Conservation (phyloP, 2,888 invertebrate genomes). For the Drosophila meridionalis region DNA sequence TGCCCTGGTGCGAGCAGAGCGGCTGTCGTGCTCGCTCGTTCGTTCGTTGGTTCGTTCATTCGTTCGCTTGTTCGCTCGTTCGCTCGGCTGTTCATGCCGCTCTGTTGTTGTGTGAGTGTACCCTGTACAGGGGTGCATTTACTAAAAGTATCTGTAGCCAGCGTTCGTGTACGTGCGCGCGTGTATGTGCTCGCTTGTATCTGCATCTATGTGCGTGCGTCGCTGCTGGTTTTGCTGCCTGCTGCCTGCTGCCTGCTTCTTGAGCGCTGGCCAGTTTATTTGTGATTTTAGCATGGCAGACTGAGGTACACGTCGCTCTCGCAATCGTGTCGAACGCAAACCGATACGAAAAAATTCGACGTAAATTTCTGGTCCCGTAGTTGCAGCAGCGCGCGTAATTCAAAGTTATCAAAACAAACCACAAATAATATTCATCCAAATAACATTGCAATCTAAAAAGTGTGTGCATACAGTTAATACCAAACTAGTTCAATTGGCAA, state of each 20-base stretch:
- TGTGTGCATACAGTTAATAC: constrained; percentile 32
- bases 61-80: constrained; percentile 12
- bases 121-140: constrained; percentile 72
- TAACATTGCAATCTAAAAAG: constrained; percentile 42
- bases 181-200: constrained; percentile 19
- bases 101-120: constrained; percentile 54
- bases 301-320: constrained; percentile 79
- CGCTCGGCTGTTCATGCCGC: constrained; percentile 16
- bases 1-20: constrained; percentile 47
- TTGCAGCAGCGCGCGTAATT: constrained; percentile 73
- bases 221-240: constrained; percentile 52
- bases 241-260: constrained; percentile 77
- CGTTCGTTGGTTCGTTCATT: constrained; percentile 6
- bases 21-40: constrained; percentile 1
- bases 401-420: constrained; percentile 64
- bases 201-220: constrained; percentile 29
- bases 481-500: constrained; percentile 36
- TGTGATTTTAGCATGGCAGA: constrained; percentile 84
- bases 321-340: constrained; percentile 71
- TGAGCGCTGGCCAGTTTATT: constrained; percentile 82
- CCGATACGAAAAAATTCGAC: constrained; percentile 71
- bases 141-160: constrained; percentile 52
- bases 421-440: constrained; percentile 21
- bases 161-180: constrained; percentile 7
- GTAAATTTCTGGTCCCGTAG: constrained; percentile 63